phyloP scores from a whole-genome alignment of 2,888 invertebrate genomes.

The Hirtodrosophila duncani region DNA sequence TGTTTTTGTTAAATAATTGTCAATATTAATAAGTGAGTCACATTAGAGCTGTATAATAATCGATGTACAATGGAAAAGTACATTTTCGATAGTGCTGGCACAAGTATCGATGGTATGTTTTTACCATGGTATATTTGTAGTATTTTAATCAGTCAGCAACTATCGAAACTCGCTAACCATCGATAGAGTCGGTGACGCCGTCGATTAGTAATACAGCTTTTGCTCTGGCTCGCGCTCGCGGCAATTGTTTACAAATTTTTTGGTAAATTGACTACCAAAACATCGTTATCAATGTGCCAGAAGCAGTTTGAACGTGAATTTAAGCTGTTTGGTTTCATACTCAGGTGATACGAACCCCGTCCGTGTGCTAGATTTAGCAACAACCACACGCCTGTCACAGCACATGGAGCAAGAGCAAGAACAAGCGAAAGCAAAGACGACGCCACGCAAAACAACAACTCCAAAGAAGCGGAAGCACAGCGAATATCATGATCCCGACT shows the following conservation, averaged over 20 bases:
- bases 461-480: slow-evolving; percentile 74
- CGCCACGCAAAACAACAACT: slow-evolving; percentile 41
- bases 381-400: slow-evolving; percentile 13
- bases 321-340: slow-evolving; percentile 29
- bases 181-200: too few species aligned
- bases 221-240: slow-evolving; percentile 46
- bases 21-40: too few species aligned
- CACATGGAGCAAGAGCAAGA: slow-evolving; percentile 55
- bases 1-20: too few species aligned
- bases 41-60: too few species aligned
- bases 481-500: slow-evolving; percentile 83
- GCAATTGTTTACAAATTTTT: slow-evolving; percentile 38
- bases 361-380: too few species aligned
- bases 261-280: slow-evolving; percentile 33
- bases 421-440: too few species aligned
- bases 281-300: slow-evolving; percentile 49
- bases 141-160: too few species aligned
- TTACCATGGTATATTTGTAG: too few species aligned
- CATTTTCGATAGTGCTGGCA: too few species aligned
- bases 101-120: too few species aligned
- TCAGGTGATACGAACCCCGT: slow-evolving; percentile 45
- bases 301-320: slow-evolving; percentile 19
- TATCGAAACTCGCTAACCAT: too few species aligned
- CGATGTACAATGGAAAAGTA: too few species aligned
- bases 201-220: neutral